phyloP scores from a whole-genome alignment of 2,113 vertebrate genomes.

The Dromaius novaehollandiae region DNA sequence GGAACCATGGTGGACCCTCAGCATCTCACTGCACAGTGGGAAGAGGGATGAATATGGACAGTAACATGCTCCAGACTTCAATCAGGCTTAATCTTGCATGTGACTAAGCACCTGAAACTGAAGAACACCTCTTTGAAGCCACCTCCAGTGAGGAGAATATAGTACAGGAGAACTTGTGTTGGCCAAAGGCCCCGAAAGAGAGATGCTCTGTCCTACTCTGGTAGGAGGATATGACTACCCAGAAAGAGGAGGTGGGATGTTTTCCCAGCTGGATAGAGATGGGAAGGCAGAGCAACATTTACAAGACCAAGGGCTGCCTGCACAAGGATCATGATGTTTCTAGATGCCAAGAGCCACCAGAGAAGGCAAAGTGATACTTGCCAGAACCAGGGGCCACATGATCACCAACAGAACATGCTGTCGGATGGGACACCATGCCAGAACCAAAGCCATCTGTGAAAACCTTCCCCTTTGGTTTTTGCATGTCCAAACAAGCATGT shows the following conservation, averaged over 20 bases:
- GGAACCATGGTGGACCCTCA: neutral
- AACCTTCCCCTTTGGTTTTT: neutral
- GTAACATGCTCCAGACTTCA: neutral
- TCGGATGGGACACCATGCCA: neutral
- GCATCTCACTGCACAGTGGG: neutral
- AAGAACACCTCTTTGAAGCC: neutral
- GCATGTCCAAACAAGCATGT: neutral
- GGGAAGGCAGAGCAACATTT: rapidly evolving
- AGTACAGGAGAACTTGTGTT: neutral
- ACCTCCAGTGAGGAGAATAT: neutral
- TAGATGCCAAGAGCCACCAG: neutral
- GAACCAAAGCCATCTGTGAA: neutral
- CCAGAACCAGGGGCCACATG: neutral
- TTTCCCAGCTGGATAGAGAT: neutral
- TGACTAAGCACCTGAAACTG: rapidly evolving
- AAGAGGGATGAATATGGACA: neutral
- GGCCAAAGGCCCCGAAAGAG: rapidly evolving
- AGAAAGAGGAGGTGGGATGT: neutral
- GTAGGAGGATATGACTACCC: neutral
- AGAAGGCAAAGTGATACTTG: neutral
- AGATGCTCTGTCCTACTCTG: neutral
- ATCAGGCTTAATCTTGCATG: neutral
- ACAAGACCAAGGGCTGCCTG: neutral
- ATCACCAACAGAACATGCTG: neutral
- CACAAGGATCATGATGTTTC: rapidly evolving